Conservation (phyloP, 2,888 invertebrate species). For the Mayetiola destructor region DNA sequence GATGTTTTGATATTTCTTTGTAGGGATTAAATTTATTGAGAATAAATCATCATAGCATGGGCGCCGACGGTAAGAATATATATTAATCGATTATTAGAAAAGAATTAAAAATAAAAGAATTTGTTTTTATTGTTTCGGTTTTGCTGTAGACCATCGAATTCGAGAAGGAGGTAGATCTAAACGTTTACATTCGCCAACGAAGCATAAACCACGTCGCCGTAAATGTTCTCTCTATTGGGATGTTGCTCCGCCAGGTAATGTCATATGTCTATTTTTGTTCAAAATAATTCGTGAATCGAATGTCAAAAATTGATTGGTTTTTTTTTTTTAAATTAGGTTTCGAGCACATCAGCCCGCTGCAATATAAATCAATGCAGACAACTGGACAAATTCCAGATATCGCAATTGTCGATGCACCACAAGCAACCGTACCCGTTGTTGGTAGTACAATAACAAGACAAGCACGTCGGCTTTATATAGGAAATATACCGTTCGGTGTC, state of each 20-base stretch:
- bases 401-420: constrained; percentile 78
- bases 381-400: constrained; percentile 92
- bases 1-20: no score
- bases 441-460: constrained; percentile 92
- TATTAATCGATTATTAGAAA: no score
- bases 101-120: no score
- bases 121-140: no score
- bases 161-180: no score
- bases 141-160: no score
- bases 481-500: constrained; percentile 97
- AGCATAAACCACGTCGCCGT: constrained; percentile 52
- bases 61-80: no score
- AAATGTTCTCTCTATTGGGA: constrained; percentile 96
- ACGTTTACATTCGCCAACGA: constrained; percentile 16
- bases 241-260: constrained; percentile 84
- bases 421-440: constrained; percentile 94
- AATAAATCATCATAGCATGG: no score
- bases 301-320: no score
- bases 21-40: no score
- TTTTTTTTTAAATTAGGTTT: constrained; percentile 41
- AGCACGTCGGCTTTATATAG: constrained; percentile 85
- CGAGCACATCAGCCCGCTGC: constrained; percentile 94
- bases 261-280: no score
- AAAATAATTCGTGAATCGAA: no score
- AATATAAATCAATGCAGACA: constrained; percentile 77